Percentiles rank a stretch among this genome's conserved stretches.
These are phyloP conservation scores for Temnothorax ravouxi DNA, from an alignment of 2,888 invertebrate species.

Conservation along the genomic window DNA sequence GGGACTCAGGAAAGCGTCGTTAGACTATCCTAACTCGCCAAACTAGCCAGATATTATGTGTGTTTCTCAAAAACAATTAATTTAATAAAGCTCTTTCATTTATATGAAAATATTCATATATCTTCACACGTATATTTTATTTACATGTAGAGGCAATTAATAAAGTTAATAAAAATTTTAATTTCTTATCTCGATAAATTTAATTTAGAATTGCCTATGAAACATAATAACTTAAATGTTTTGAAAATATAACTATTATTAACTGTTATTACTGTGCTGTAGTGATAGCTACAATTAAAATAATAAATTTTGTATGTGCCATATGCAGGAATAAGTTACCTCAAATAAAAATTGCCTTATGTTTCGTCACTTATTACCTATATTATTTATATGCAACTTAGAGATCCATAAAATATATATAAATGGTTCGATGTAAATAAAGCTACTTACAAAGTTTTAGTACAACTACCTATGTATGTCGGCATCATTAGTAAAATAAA, in stretches of 20 bases:
- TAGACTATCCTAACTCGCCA: conserved; percentile 16
- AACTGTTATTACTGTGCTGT: neutral
- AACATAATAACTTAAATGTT: neutral
- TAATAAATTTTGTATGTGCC: conserved; percentile 59
- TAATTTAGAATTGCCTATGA: conserved; percentile 1
- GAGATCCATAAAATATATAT: conserved; percentile 70
- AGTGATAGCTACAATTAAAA: conserved; percentile 62
- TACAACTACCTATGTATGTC: conserved; percentile 57
- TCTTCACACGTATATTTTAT: conserved; percentile 7
- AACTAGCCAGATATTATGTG: conserved; percentile 9
- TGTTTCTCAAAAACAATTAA: conserved; percentile 34
- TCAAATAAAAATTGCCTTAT: conserved; percentile 66
- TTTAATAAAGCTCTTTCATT: conserved; percentile 31
- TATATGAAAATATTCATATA: conserved; percentile 47
- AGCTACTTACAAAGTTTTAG: conserved; percentile 63
- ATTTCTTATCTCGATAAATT: conserved; percentile 6
- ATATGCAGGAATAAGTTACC: conserved; percentile 62
- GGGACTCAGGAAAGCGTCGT: conserved; percentile 41
- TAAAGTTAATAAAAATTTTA: neutral
- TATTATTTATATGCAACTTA: conserved; percentile 63
- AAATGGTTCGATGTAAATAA: conserved; percentile 70
- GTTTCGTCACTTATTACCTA: conserved; percentile 58
- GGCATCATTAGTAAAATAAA: conserved; percentile 55
- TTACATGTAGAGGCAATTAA: conserved; percentile 44
- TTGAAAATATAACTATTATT: neutral